Evolutionary conservation across 1,140 invertebrate genomes (phyloP).

Genomic region (Hycleus phaleratus): DNA sequence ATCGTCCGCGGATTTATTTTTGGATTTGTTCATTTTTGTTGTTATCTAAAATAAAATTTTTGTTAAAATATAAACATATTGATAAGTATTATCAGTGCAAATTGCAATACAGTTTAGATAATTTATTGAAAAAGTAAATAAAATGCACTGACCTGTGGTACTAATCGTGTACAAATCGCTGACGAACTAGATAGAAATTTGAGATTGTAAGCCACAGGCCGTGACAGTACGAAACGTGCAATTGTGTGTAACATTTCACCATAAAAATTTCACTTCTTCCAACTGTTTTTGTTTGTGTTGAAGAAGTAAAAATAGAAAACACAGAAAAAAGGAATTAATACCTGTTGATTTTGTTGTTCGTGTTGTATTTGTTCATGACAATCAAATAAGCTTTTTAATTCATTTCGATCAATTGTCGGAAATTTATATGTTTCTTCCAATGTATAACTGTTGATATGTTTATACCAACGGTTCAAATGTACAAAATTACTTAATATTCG

Average conservation of each 20-base stretch:
- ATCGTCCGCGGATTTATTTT: conserved; percentile 57
- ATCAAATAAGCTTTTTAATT: conserved; percentile 11
- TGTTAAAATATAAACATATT: neutral
- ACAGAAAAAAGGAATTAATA: conserved; percentile 23
- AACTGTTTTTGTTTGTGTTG: too few relatives aligned
- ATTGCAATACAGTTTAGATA: too few relatives aligned
- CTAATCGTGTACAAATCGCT: conserved; percentile 15
- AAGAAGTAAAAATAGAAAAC: conserved; percentile 19
- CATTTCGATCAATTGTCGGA: conserved; percentile 3
- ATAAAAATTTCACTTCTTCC: conserved; percentile 15
- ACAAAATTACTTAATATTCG: conserved; percentile 35
- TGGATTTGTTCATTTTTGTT: conserved; percentile 68
- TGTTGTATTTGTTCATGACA: neutral
- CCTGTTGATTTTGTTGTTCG: conserved; percentile 2
- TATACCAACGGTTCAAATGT: conserved; percentile 51
- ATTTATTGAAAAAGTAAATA: conserved; percentile 6
- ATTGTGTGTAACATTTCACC: conserved; percentile 20
- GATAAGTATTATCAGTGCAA: neutral
- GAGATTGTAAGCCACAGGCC: conserved; percentile 18
- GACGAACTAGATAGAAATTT: conserved; percentile 22
- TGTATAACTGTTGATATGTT: conserved; percentile 52
- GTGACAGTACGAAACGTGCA: conserved; percentile 20
- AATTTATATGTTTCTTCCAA: conserved; percentile 40
- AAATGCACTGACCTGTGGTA: conserved; percentile 37
- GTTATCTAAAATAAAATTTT: conserved; percentile 52